Evolutionary conservation across 2,113 vertebrate species (phyloP).

Genomic region (Meles meles): DNA sequence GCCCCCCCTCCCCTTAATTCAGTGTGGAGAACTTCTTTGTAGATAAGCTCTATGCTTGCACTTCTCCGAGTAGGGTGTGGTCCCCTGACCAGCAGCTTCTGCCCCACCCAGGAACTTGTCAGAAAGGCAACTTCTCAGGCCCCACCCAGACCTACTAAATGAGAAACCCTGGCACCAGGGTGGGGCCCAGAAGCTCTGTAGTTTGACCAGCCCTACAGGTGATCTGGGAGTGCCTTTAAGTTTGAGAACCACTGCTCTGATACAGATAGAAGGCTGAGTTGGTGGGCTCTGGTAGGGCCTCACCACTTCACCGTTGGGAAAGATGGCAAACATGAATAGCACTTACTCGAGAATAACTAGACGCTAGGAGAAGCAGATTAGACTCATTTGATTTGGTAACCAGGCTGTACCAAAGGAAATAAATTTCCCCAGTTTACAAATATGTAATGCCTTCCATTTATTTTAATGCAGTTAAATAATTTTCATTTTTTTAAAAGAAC

Average conservation of each 20-base stretch:
- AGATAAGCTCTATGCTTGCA: background rate
- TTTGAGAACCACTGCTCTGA: background rate
- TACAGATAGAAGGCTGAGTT: rapidly evolving
- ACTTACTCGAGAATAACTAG: background rate
- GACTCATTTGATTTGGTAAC: background rate
- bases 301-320: rapidly evolving
- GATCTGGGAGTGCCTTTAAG: rapidly evolving
- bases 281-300: rapidly evolving
- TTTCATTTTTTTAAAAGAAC: background rate
- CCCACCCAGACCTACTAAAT: background rate
- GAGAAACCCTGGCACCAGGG: background rate
- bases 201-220: background rate
- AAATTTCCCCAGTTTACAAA: background rate
- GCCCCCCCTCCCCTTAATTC: rapidly evolving
- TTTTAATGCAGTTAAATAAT: background rate
- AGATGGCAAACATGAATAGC: background rate
- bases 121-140: background rate
- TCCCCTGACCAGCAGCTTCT: background rate
- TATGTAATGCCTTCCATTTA: background rate
- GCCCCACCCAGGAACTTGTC: background rate
- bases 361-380: too few species aligned
- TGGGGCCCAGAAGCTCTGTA: background rate
- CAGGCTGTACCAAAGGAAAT: background rate
- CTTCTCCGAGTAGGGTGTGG: background rate
- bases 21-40: too few species aligned